Evolutionary conservation across 2,797 vertebrate species (phyloP).

Genomic region (Echeneis naucrates): DNA sequence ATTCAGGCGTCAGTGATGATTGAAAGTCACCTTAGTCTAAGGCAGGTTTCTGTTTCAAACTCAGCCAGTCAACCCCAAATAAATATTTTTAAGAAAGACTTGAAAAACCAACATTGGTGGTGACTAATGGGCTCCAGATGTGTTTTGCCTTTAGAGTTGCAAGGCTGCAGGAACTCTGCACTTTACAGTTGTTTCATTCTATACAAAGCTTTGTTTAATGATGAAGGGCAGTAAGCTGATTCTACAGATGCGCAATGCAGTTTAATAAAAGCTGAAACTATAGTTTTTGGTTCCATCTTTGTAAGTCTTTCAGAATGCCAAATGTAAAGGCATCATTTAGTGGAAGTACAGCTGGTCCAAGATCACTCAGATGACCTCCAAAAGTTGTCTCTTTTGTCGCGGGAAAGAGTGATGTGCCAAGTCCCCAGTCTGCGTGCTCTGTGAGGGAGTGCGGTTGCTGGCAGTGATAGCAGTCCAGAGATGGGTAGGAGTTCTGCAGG

Average conservation of each 20-base stretch:
- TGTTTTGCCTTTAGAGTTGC: too few relatives aligned
- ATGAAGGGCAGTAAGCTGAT: not conserved
- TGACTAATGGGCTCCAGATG: not conserved
- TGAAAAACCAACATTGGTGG: not conserved
- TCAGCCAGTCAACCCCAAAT: not conserved
- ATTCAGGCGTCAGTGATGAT: conserved; percentile 6
- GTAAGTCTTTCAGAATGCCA: conserved; percentile 22
- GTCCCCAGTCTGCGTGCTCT: conserved; percentile 76
- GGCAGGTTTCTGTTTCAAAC: not conserved
- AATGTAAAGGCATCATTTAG: conserved; percentile 20
- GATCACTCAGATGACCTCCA: conserved; percentile 81
- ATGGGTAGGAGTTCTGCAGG: conserved; percentile 74
- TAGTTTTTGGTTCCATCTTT: not conserved
- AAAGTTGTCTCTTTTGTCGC: conserved; percentile 82
- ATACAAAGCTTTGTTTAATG: not conserved
- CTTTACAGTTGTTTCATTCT: not conserved
- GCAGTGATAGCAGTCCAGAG: conserved; percentile 76
- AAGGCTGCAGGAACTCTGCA: not conserved
- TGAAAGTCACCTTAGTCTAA: conserved; percentile 35
- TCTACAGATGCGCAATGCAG: not conserved
- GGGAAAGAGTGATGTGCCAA: conserved; percentile 78
- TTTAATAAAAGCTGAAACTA: not conserved
- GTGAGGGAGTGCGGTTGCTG: conserved; percentile 64
- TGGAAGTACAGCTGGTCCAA: conserved; percentile 63
- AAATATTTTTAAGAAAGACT: not conserved